A percentile compares a stretch with the other conserved stretches of the same genome.
Evolutionary conservation across 2,888 invertebrate genomes (phyloP).

Genomic region (Pyrocoelia pectoralis): DNA sequence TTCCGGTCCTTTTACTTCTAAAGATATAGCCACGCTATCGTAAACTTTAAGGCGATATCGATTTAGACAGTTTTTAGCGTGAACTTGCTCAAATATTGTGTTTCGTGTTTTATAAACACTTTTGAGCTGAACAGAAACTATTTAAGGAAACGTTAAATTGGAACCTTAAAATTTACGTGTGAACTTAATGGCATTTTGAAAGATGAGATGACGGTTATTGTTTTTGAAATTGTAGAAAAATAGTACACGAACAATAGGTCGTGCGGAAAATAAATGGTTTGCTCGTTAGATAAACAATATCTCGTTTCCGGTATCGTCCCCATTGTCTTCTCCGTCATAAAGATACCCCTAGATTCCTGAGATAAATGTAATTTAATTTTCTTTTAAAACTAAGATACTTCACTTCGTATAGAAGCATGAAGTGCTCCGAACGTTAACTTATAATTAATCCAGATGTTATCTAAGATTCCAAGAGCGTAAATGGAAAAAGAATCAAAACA

Average conservation of each 20-base stretch:
- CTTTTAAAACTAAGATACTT: background rate
- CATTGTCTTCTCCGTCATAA: too few species aligned
- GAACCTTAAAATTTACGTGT: background rate
- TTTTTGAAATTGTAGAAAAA: too few species aligned
- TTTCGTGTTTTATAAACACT: slow-evolving; percentile 4
- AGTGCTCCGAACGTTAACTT: background rate
- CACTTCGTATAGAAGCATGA: background rate
- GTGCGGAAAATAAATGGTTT: too few species aligned
- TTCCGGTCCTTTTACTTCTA: slow-evolving; percentile 17
- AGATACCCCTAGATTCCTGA: background rate
- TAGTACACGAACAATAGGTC: too few species aligned
- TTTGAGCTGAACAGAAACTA: slow-evolving; percentile 1
- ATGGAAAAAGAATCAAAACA: background rate
- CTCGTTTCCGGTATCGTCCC: too few species aligned
- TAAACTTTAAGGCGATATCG: slow-evolving; percentile 14
- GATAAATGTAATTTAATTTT: background rate
- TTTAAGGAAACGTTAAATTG: background rate
- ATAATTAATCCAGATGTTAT: background rate
- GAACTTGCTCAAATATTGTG: slow-evolving; percentile 6
- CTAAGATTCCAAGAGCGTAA: background rate
- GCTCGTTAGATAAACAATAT: too few species aligned
- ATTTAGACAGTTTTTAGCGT: slow-evolving; percentile 8
- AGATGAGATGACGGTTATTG: too few species aligned
- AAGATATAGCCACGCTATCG: slow-evolving; percentile 14
- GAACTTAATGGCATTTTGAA: too few species aligned